phyloP scores from a whole-genome alignment of 2,113 vertebrate genomes.

The Lepisosteus osseus region DNA sequence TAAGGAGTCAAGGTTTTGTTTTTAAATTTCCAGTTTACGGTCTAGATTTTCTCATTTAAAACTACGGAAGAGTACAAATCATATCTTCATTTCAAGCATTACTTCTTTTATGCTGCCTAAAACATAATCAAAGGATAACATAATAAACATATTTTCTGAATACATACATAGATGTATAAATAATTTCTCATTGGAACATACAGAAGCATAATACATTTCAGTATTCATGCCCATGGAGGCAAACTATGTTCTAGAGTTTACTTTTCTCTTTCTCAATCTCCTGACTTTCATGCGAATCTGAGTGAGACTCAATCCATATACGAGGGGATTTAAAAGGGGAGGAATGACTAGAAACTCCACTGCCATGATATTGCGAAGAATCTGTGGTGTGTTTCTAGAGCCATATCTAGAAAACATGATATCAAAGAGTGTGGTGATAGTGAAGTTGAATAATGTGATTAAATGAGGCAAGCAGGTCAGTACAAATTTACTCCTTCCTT shows the following conservation, averaged over 20 bases:
- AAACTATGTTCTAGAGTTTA: background rate
- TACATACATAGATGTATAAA: too few species aligned
- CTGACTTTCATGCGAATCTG: background rate
- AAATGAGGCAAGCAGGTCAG: background rate
- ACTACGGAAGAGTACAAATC: too few species aligned
- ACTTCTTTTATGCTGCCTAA: too few species aligned
- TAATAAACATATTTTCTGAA: too few species aligned
- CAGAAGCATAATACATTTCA: too few species aligned
- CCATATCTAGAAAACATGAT: conserved; percentile 43
- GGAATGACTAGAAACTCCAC: background rate
- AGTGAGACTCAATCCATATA: background rate
- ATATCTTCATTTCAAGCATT: too few species aligned
- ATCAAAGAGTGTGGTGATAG: conserved; percentile 36
- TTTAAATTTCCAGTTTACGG: too few species aligned
- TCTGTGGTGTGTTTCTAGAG: background rate
- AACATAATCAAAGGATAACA: too few species aligned
- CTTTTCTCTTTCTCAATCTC: background rate
- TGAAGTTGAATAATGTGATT: background rate
- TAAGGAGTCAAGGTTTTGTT: too few species aligned
- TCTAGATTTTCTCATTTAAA: too few species aligned
- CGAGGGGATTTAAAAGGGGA: background rate
- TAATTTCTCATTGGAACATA: too few species aligned
- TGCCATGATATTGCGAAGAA: conserved; percentile 33
- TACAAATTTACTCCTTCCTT: background rate
- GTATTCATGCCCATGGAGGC: too few species aligned